These are phyloP conservation scores for Gobio occitaniae DNA, from an alignment of 2,797 vertebrate genomes.

Conservation along the genomic window DNA sequence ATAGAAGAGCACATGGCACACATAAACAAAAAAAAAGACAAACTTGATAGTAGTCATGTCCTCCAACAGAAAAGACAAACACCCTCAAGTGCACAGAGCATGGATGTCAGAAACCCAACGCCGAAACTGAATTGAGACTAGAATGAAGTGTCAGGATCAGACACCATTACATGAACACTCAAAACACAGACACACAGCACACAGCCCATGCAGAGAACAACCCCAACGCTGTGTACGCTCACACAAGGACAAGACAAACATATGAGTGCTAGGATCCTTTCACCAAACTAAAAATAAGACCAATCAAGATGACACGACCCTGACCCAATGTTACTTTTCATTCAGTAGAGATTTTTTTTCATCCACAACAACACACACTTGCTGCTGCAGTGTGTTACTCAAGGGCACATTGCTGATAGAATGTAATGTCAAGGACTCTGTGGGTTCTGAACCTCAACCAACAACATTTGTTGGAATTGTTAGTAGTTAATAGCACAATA, in stretches of 20 bases:
- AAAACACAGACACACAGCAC: not conserved
- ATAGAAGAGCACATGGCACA: too few species aligned
- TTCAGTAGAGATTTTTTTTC: too few species aligned
- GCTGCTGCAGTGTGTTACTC: not conserved
- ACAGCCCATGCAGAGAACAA: not conserved
- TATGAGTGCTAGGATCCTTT: not conserved
- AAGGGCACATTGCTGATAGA: conserved; percentile 9
- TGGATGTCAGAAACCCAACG: not conserved
- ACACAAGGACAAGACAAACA: not conserved
- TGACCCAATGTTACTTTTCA: not conserved
- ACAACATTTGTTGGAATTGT: not conserved
- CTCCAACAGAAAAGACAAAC: not conserved
- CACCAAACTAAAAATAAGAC: not conserved
- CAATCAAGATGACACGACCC: not conserved
- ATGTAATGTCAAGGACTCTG: conserved; percentile 2
- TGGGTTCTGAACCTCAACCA: not conserved
- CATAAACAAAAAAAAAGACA: too few species aligned
- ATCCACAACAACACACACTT: not conserved
- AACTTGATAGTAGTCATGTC: too few species aligned
- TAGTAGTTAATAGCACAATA: not conserved
- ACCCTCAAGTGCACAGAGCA: not conserved
- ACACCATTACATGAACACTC: not conserved
- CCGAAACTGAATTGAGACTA: too few species aligned
- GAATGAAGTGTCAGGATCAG: not conserved
- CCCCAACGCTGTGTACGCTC: not conserved